Conservation (phyloP, 2,797 vertebrate genomes). For the Phoeniculus purpureus region DNA sequence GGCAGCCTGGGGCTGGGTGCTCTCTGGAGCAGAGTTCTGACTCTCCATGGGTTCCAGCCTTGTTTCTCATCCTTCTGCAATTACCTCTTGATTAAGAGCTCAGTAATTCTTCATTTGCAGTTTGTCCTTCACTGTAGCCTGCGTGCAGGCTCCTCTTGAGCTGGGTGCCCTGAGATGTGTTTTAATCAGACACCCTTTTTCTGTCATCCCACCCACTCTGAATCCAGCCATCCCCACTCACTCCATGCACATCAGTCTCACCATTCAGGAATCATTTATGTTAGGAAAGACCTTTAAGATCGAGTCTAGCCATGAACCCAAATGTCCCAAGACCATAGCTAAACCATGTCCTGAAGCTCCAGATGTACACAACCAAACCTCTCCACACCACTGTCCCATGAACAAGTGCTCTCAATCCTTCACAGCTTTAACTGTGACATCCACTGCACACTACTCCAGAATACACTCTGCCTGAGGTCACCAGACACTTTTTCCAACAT, state of each 20-base stretch:
- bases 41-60: background rate
- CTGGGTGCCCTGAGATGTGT: background rate
- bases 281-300: no score
- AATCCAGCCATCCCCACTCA: rapidly evolving
- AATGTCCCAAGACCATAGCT: no score
- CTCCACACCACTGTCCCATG: background rate
- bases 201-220: background rate
- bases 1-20: background rate
- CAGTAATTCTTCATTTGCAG: background rate
- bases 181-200: background rate
- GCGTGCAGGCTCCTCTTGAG: background rate
- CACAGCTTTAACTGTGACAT: background rate
- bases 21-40: background rate
- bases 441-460: background rate
- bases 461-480: background rate
- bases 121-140: background rate
- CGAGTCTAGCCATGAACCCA: no score
- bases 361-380: background rate
- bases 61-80: background rate
- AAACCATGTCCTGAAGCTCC: no score
- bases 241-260: background rate
- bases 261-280: no score
- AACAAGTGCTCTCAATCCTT: rapidly evolving
- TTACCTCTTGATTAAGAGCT: background rate
- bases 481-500: background rate